Percentiles rank a stretch among this genome's conserved stretches.
Evolutionary conservation across 2,113 vertebrate genomes (phyloP).

Genomic region (Gymnocephalus cernua): DNA sequence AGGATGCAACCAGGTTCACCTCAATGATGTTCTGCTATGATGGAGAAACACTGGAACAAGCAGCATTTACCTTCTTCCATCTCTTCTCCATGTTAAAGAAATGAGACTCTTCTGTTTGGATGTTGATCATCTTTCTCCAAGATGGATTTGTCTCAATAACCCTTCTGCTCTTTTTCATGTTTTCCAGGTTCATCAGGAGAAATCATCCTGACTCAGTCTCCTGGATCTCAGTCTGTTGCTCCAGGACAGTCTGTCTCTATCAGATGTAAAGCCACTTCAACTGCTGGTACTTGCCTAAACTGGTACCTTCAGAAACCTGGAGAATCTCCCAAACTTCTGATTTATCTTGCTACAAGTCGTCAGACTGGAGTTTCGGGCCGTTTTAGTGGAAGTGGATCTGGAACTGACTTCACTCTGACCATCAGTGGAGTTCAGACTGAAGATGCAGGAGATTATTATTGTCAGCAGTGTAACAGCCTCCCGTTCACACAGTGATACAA

Average conservation of each 20-base stretch:
- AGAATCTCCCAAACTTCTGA: background rate
- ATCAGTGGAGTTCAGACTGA: too few relatives aligned
- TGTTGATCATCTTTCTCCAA: background rate
- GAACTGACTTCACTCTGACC: constrained; percentile 5
- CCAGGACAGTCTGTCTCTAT: too few relatives aligned
- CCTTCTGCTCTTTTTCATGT: too few relatives aligned
- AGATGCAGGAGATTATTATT: too few relatives aligned
- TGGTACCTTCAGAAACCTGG: background rate
- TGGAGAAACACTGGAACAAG: constrained; percentile 24
- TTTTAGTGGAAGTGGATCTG: background rate
- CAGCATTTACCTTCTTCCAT: background rate
- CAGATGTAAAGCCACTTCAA: background rate
- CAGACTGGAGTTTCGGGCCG: background rate
- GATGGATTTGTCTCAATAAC: too few relatives aligned
- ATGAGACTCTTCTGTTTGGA: background rate
- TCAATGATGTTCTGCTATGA: constrained; percentile 20
- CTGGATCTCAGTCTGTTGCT: too few relatives aligned
- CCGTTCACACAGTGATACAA: too few relatives aligned
- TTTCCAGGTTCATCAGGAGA: too few relatives aligned
- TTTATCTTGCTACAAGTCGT: background rate
- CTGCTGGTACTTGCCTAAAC: fast-evolving
- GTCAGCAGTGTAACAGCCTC: background rate
- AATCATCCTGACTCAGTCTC: too few relatives aligned
- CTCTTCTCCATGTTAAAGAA: background rate
- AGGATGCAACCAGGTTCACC: constrained; percentile 11